phyloP scores from a whole-genome alignment of 2,797 vertebrate species.

The Falco cherrug region DNA sequence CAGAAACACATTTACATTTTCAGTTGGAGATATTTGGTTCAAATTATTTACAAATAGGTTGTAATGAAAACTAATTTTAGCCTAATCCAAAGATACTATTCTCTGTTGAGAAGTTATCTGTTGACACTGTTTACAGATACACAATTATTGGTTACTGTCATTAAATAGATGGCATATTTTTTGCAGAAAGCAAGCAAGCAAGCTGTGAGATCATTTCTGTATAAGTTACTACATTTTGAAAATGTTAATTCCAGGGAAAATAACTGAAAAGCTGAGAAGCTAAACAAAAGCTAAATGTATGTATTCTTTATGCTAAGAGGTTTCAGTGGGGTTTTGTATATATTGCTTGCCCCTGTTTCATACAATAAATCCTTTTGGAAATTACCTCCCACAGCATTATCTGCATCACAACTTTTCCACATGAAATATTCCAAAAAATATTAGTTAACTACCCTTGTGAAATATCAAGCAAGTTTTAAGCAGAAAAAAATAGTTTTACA shows the following conservation, averaged over 20 bases:
- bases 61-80: constrained; percentile 63
- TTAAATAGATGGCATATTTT: constrained; percentile 9
- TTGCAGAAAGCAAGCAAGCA: background rate
- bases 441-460: background rate
- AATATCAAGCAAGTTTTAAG: background rate
- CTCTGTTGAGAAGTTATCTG: background rate
- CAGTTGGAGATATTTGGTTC: constrained; percentile 58
- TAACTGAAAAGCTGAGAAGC: background rate
- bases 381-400: background rate
- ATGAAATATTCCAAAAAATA: background rate
- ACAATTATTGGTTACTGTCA: constrained; percentile 43
- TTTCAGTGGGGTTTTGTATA: background rate
- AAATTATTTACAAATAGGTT: constrained; percentile 62
- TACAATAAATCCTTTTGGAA: background rate
- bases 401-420: background rate
- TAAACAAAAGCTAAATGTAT: background rate
- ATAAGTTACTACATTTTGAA: background rate
- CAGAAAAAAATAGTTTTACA: background rate
- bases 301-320: background rate
- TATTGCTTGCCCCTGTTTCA: background rate
- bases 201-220: background rate
- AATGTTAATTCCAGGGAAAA: background rate
- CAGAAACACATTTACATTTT: constrained; percentile 68
- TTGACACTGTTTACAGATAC: constrained; percentile 55
- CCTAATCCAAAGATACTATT: constrained; percentile 27